These are phyloP conservation scores for Siphamia tubifer DNA, from an alignment of 2,113 vertebrate species.

Conservation along the genomic window DNA sequence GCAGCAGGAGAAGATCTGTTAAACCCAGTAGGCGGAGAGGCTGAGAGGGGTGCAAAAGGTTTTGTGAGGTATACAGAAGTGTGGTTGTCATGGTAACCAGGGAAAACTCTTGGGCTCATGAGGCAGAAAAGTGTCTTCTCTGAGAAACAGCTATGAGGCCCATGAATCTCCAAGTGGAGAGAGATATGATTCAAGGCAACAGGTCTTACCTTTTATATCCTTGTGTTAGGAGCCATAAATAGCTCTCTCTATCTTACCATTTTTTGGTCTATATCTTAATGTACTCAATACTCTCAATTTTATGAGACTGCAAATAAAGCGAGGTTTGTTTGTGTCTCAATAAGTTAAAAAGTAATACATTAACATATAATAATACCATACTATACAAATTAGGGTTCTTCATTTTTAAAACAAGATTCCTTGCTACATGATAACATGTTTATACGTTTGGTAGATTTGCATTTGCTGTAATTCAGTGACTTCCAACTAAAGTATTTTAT, in stretches of 20 bases:
- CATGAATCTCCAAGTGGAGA: constrained; percentile 44
- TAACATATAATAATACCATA: neutral
- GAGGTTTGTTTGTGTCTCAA: neutral
- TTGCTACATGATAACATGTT: too few species aligned
- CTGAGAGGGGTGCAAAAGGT: constrained; percentile 39
- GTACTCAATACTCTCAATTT: neutral
- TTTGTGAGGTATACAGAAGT: constrained; percentile 71
- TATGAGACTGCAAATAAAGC: neutral
- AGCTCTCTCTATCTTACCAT: neutral
- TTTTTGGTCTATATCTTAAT: constrained; percentile 11
- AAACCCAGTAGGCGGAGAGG: constrained; percentile 50
- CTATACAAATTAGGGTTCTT: too few species aligned
- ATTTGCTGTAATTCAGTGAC: too few species aligned
- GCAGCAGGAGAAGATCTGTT: constrained; percentile 63
- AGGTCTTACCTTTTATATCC: constrained; percentile 72
- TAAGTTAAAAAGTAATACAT: neutral
- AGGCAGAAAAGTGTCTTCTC: constrained; percentile 59
- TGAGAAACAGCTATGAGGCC: constrained; percentile 29
- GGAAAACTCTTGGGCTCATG: constrained; percentile 52
- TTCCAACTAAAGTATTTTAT: too few species aligned
- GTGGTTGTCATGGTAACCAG: constrained; percentile 50
- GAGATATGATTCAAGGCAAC: constrained; percentile 54
- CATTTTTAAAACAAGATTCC: too few species aligned
- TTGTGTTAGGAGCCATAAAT: constrained; percentile 12
- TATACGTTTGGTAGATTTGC: too few species aligned